These are phyloP conservation scores for Aptenodytes patagonicus DNA, from an alignment of 2,113 vertebrate species.

Conservation along the genomic window DNA sequence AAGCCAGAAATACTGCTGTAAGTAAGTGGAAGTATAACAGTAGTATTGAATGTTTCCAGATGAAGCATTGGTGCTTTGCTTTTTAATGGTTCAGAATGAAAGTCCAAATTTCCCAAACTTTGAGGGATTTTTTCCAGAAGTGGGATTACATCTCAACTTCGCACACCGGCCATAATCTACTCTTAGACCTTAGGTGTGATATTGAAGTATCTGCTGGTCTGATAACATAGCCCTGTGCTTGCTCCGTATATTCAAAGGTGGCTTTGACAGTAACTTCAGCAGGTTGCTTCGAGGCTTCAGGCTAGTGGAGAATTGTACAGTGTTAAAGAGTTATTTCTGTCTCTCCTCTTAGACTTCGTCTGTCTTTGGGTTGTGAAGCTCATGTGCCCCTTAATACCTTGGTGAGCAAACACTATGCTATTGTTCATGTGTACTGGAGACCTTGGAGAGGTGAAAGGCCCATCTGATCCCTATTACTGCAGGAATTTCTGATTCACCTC, in stretches of 20 bases:
- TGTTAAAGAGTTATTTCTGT: not conserved
- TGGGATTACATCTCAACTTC: not conserved
- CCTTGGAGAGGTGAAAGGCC: not conserved
- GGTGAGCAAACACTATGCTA: not conserved
- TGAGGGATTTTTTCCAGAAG: not conserved
- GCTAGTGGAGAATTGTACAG: not conserved
- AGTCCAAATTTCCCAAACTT: not conserved
- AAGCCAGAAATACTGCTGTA: not conserved
- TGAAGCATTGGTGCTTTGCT: not conserved
- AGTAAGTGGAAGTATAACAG: not conserved
- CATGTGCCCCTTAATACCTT: not conserved
- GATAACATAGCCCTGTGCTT: not conserved
- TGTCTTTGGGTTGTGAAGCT: not conserved
- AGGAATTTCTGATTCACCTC: not conserved
- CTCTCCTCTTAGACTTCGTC: not conserved
- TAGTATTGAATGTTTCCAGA: not conserved
- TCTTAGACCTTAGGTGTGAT: not conserved
- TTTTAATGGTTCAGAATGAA: not conserved
- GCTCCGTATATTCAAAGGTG: not conserved
- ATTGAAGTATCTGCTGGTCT: not conserved
- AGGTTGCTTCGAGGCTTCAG: not conserved
- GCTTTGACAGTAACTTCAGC: not conserved
- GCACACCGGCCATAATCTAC: no score
- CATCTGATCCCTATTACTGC: not conserved
- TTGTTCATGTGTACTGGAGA: not conserved